phyloP scores from a whole-genome alignment of 64 coral and sea anemone genomes.

The Catalaphyllia jardinei region DNA sequence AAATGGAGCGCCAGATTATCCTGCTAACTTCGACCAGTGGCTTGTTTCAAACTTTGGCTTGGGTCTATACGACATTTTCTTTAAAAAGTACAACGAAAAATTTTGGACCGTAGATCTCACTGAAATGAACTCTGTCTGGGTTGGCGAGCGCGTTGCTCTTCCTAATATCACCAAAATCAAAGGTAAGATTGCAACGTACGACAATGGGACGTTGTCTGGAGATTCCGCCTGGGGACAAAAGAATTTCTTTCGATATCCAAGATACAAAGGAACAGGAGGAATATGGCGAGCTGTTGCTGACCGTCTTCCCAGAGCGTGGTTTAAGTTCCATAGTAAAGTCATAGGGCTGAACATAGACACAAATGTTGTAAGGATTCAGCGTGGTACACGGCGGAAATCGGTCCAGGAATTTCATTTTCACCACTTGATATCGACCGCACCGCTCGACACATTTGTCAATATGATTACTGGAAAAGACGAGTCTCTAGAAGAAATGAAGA shows the following conservation, averaged over 20 bases:
- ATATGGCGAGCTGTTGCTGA: constrained; percentile 67
- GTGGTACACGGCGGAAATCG: not conserved
- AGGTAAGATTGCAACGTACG: constrained; percentile 17
- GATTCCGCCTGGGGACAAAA: constrained; percentile 71
- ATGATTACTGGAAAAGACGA: constrained; percentile 39
- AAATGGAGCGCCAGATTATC: not conserved
- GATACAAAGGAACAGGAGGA: constrained; percentile 65
- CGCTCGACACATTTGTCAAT: constrained; percentile 61
- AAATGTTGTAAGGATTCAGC: constrained; percentile 40
- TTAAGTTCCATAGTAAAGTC: constrained; percentile 63
- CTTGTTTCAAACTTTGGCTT: constrained; percentile 64
- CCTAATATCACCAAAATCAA: constrained; percentile 65
- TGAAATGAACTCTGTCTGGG: constrained; percentile 78
- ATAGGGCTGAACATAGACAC: constrained; percentile 28
- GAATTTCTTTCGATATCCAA: constrained; percentile 72
- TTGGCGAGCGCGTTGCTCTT: constrained; percentile 71
- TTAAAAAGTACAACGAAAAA: constrained; percentile 82
- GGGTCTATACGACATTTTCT: constrained; percentile 56
- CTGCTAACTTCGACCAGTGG: constrained; percentile 73
- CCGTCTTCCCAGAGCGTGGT: constrained; percentile 53
- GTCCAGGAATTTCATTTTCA: constrained; percentile 10
- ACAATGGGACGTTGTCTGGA: not conserved
- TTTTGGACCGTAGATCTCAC: constrained; percentile 75
- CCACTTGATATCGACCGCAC: constrained; percentile 55
- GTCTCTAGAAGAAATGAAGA: constrained; percentile 10